These are phyloP conservation scores for Calyptomena viridis DNA, from an alignment of 2,113 vertebrate species.

Conservation along the genomic window DNA sequence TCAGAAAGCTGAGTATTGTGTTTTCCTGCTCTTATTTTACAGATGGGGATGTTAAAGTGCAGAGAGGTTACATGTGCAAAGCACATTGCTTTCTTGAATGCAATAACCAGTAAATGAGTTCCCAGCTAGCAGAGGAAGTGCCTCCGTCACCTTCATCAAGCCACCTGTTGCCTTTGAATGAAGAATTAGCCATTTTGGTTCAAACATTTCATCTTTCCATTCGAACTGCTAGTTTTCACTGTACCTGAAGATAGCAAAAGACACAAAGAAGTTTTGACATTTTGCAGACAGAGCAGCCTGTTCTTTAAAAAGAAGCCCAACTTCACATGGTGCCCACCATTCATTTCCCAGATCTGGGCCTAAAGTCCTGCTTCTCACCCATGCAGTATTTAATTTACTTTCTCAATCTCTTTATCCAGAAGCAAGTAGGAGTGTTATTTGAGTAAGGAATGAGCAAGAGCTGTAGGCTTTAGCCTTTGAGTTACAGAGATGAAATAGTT, in stretches of 20 bases:
- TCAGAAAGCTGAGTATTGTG: not conserved
- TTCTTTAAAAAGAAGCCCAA: not conserved
- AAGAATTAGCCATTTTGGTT: conserved; percentile 6
- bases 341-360: not conserved
- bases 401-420: not conserved
- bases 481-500: not conserved
- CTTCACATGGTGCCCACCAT: not conserved
- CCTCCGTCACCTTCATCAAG: conserved; percentile 32
- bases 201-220: not conserved
- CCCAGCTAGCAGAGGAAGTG: conserved; percentile 14
- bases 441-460: conserved; percentile 27
- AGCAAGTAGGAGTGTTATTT: conserved; percentile 37
- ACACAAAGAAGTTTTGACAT: not conserved
- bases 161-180: conserved; percentile 39
- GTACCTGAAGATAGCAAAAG: not conserved
- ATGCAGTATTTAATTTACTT: not conserved
- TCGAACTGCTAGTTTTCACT: not conserved
- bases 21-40: not conserved
- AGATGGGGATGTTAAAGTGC: conserved; percentile 15
- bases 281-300: not conserved
- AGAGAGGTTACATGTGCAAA: conserved; percentile 50
- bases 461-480: conserved; percentile 32
- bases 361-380: not conserved
- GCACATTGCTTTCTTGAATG: conserved; percentile 24
- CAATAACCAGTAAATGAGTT: conserved; percentile 32